phyloP scores from a whole-genome alignment of 2,888 invertebrate genomes.

The Meliscaeva auricollis region DNA sequence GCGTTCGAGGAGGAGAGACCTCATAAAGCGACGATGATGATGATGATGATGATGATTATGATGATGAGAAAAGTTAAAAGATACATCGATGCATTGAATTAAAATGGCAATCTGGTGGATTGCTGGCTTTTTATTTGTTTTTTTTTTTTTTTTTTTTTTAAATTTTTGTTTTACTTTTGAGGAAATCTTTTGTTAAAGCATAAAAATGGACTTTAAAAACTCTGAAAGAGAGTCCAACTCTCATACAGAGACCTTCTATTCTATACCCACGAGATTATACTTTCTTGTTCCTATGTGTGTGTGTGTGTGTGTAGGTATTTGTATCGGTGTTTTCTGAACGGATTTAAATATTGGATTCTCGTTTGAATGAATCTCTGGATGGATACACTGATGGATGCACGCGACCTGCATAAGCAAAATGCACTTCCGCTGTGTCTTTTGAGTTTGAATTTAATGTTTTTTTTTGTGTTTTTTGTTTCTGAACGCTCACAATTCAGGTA shows the following conservation, averaged over 20 bases:
- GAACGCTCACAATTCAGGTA: slow-evolving; percentile 29
- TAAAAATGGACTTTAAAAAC: slow-evolving; percentile 51
- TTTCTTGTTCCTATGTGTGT: neutral
- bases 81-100: slow-evolving; percentile 76
- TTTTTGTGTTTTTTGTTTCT: slow-evolving; percentile 16
- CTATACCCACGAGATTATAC: neutral
- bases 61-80: slow-evolving; percentile 63
- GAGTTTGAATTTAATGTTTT: slow-evolving; percentile 44
- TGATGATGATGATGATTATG: slow-evolving; percentile 29
- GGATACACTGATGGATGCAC: slow-evolving; percentile 61
- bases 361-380: slow-evolving; percentile 68
- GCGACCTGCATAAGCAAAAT: slow-evolving; percentile 75
- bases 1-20: slow-evolving; percentile 15
- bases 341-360: slow-evolving; percentile 62
- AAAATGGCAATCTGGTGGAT: slow-evolving; percentile 72
- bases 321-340: slow-evolving; percentile 28
- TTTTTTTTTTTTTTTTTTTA: slow-evolving; percentile 42
- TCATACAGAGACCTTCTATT: slow-evolving; percentile 8
- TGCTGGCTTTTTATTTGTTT: slow-evolving; percentile 48
- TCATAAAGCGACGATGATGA: slow-evolving; percentile 37
- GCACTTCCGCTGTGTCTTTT: slow-evolving; percentile 73
- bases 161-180: too few species aligned
- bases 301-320: neutral
- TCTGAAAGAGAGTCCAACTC: slow-evolving; percentile 22
- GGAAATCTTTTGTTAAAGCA: slow-evolving; percentile 73